A percentile compares a stretch with the other conserved stretches of the same genome.
These are phyloP conservation scores for Microplitis demolitor DNA, from an alignment of 1,140 invertebrate genomes.

Conservation along the genomic window DNA sequence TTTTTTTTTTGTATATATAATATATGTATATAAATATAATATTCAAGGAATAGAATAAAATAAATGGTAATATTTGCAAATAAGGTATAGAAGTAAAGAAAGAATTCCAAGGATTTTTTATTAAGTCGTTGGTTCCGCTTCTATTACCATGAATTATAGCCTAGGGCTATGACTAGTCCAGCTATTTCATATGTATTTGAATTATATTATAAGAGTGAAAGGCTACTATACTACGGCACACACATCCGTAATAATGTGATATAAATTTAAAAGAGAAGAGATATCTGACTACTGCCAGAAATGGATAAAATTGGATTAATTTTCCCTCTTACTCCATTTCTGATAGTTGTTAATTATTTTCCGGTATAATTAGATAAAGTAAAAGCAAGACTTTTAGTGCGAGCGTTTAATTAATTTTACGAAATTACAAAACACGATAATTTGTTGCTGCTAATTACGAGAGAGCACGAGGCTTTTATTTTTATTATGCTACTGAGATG, in stretches of 20 bases:
- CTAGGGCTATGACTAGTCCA: neutral
- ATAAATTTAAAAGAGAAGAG: neutral
- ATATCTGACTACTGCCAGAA: constrained; percentile 5
- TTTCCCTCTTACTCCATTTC: constrained; percentile 3
- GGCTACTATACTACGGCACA: neutral
- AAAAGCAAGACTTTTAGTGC: neutral
- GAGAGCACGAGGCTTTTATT: too few relatives aligned
- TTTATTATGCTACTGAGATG: too few relatives aligned
- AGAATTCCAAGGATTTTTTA: constrained; percentile 6
- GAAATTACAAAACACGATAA: too few relatives aligned
- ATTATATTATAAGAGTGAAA: constrained; percentile 13
- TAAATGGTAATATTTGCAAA: neutral
- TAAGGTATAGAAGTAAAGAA: neutral
- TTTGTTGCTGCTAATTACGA: too few relatives aligned
- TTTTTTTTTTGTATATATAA: too few relatives aligned
- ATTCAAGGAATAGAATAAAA: neutral
- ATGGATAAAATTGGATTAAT: constrained; percentile 20
- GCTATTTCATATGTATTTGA: neutral
- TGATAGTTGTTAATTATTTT: constrained; percentile 16
- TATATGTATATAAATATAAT: neutral
- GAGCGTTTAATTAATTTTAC: too few relatives aligned
- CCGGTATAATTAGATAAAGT: constrained; percentile 11
- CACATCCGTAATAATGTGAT: neutral
- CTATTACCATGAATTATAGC: constrained; percentile 15
- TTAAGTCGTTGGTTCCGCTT: neutral